A percentile compares a stretch with the other conserved stretches of the same genome.
These are phyloP conservation scores for Eumeta japonica DNA, from an alignment of 1,140 invertebrate genomes.

Conservation along the genomic window DNA sequence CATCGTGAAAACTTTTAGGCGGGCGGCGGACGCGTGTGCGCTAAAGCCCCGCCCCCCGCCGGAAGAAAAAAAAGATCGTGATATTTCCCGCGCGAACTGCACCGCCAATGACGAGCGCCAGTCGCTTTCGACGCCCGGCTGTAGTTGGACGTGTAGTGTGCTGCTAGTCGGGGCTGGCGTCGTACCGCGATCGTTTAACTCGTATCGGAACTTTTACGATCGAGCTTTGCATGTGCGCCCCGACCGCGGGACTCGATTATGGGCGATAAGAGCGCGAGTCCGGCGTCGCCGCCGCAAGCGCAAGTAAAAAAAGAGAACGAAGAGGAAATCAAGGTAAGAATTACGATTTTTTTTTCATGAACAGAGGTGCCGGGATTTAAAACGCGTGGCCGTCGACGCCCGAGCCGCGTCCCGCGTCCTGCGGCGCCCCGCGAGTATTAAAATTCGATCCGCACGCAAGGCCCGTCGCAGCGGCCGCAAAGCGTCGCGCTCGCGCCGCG, in stretches of 20 bases:
- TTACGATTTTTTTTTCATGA: conserved; percentile 29
- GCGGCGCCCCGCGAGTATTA: conserved; percentile 48
- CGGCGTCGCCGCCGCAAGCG: conserved; percentile 33
- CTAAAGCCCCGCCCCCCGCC: conserved; percentile 31
- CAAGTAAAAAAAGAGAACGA: conserved; percentile 56
- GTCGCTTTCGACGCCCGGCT: no score
- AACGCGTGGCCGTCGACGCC: conserved; percentile 40
- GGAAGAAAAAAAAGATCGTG: conserved; percentile 35
- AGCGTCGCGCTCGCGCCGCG: conserved; percentile 26
- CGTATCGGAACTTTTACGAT: no score
- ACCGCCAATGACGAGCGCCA: no score
- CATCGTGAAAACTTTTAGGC: conserved; percentile 1
- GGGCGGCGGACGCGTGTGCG: conserved; percentile 5
- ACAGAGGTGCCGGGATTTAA: conserved; percentile 33
- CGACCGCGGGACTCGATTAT: conserved; percentile 24
- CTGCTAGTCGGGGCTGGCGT: conserved; percentile 20
- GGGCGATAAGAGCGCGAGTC: conserved; percentile 32
- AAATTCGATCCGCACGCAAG: conserved; percentile 40
- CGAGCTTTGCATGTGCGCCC: no score
- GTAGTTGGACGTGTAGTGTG: neutral
- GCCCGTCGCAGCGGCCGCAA: conserved; percentile 28
- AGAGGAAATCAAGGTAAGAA: conserved; percentile 56
- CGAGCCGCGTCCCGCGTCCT: conserved; percentile 38
- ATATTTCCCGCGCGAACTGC: no score
- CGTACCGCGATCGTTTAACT: conserved; percentile 23